Conservation (phyloP, 2,888 invertebrate genomes). For the Lasioglossum marginatum region DNA sequence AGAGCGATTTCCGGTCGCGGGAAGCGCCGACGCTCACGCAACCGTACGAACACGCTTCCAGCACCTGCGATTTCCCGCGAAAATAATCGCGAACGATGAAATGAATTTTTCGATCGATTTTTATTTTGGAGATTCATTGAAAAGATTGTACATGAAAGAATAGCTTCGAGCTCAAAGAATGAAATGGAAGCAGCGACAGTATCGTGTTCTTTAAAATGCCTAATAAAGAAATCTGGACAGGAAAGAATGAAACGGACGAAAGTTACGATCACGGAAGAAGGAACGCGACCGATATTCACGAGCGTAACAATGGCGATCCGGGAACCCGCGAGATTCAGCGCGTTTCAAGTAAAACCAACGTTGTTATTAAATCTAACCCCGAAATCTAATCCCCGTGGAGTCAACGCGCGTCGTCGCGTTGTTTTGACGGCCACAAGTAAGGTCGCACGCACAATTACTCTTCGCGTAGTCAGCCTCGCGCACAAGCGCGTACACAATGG, state of each 20-base stretch:
- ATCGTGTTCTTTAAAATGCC: not conserved
- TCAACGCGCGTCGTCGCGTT: not conserved
- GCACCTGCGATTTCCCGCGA: not conserved
- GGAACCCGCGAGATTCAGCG: slow-evolving; percentile 20
- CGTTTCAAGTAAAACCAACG: not conserved
- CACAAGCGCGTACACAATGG: not conserved
- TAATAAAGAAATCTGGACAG: not conserved
- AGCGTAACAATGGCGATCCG: not conserved
- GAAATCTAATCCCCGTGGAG: not conserved
- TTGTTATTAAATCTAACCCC: slow-evolving; percentile 2
- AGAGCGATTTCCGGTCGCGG: not conserved
- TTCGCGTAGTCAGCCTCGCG: not conserved
- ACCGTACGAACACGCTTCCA: not conserved
- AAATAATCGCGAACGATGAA: not conserved
- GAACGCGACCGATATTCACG: not conserved
- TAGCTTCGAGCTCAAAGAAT: not conserved
- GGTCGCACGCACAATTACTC: not conserved
- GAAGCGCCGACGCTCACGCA: not conserved
- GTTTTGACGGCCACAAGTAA: not conserved
- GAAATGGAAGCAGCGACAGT: not conserved
- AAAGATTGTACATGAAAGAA: no score
- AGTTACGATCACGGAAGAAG: not conserved
- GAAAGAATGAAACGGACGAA: not conserved
- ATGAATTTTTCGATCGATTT: no score
- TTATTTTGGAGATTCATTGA: no score